phyloP scores from a whole-genome alignment of 37 sponge, comb jelly and placozoan species.

The Agelas oroides region DNA sequence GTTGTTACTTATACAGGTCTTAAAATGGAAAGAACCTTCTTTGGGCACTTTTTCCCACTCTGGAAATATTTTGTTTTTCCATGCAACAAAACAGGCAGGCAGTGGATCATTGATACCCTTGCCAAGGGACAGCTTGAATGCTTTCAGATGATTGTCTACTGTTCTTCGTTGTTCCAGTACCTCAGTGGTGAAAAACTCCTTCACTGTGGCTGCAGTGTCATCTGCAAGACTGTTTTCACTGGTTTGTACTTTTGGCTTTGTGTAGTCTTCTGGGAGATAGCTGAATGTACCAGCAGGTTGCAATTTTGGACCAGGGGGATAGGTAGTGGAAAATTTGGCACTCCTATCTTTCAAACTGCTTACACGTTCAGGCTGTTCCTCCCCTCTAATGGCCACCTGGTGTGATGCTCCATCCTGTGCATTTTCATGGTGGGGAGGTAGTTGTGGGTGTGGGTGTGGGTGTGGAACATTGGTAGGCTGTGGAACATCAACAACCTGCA shows the following conservation, averaged over 20 bases:
- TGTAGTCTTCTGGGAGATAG: conserved; percentile 1
- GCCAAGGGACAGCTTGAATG: background rate
- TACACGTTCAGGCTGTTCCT: too few relatives aligned
- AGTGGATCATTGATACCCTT: background rate
- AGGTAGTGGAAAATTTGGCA: too few relatives aligned
- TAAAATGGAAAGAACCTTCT: background rate
- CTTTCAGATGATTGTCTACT: background rate
- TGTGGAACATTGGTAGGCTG: too few relatives aligned
- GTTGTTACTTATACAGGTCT: background rate
- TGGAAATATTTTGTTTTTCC: background rate
- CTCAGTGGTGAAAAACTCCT: background rate
- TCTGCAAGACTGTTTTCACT: background rate
- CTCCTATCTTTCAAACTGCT: too few relatives aligned
- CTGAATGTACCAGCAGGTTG: background rate
- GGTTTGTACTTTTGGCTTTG: background rate
- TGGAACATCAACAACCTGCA: too few relatives aligned
- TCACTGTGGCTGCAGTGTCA: background rate
- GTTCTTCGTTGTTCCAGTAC: background rate
- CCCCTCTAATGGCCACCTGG: too few relatives aligned
- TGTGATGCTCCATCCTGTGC: too few relatives aligned
- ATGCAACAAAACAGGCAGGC: conserved; percentile 7
- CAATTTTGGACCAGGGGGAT: background rate
- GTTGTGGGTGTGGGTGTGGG: too few relatives aligned
- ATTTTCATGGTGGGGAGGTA: too few relatives aligned
- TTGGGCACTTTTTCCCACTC: background rate